Conservation (phyloP, 2,113 vertebrate genomes). For the Pyrgilauda ruficollis region DNA sequence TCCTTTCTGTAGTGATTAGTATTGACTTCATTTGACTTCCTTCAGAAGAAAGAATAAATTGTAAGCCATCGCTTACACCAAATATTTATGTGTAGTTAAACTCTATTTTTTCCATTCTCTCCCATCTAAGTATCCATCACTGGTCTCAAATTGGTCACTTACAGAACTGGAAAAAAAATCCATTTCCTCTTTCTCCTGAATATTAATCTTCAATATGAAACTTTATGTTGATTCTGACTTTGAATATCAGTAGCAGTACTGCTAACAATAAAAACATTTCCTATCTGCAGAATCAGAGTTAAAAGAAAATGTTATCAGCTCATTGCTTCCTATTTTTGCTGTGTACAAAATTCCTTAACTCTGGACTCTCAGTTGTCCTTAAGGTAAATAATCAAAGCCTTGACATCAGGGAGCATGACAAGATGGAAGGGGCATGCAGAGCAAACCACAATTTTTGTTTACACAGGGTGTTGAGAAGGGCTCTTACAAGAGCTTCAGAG, state of each 20-base stretch:
- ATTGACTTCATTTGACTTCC: not conserved
- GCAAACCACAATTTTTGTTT: not conserved
- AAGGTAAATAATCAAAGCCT: not conserved
- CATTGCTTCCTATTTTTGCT: not conserved
- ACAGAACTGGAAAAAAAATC: not conserved
- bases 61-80: not conserved
- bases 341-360: not conserved
- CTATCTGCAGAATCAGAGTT: not conserved
- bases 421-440: not conserved
- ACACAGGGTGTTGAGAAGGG: not conserved
- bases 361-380: not conserved
- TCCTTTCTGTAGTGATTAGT: not conserved
- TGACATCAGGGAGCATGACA: not conserved
- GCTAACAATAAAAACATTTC: not conserved
- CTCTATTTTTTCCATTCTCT: not conserved
- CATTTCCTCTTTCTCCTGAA: not conserved
- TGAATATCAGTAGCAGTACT: not conserved
- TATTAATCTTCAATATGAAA: not conserved
- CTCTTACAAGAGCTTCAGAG: not conserved
- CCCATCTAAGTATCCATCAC: not conserved
- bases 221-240: not conserved
- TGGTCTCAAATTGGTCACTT: not conserved
- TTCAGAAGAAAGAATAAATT: not conserved
- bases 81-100: not conserved
- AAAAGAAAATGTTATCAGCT: not conserved